Percentiles rank a stretch among this genome's conserved stretches.
These are phyloP conservation scores for Avahi laniger DNA, from an alignment of 2,797 vertebrate genomes.

Conservation along the genomic window DNA sequence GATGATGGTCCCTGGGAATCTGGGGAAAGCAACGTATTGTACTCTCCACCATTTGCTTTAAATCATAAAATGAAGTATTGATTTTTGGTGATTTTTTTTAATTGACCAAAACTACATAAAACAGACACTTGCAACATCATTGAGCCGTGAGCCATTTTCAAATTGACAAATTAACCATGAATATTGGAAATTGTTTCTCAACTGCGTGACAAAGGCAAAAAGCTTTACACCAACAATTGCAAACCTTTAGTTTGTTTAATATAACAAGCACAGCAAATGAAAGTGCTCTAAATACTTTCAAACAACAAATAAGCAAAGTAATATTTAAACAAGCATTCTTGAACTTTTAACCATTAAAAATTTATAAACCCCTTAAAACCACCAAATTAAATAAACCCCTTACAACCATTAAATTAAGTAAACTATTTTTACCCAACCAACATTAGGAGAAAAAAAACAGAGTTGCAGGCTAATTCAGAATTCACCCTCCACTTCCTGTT, in stretches of 20 bases:
- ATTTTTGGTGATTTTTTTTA: not conserved
- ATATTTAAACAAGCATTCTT: slow-evolving; percentile 6
- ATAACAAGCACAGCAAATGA: not conserved
- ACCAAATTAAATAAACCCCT: slow-evolving; percentile 31
- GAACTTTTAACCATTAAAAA: slow-evolving; percentile 43
- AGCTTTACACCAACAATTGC: not conserved
- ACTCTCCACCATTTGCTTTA: not conserved
- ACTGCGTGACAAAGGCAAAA: not conserved
- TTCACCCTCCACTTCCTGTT: slow-evolving; percentile 41
- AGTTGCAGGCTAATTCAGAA: not conserved
- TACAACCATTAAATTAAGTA: slow-evolving; percentile 23
- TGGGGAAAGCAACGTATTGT: not conserved
- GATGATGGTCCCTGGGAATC: not conserved
- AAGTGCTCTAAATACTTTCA: not conserved
- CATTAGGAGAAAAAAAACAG: not conserved
- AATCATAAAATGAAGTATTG: not conserved
- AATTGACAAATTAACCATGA: not conserved
- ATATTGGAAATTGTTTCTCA: not conserved
- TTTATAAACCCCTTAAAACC: not conserved
- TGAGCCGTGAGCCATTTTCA: not conserved
- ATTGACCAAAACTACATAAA: not conserved
- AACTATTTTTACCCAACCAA: not conserved
- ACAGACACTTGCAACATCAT: not conserved
- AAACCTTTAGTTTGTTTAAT: not conserved
- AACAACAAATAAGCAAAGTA: not conserved